A percentile compares a stretch with the other conserved stretches of the same genome.
Evolutionary conservation across 2,888 invertebrate genomes (phyloP).

Genomic region (Cataglyphis livida): DNA sequence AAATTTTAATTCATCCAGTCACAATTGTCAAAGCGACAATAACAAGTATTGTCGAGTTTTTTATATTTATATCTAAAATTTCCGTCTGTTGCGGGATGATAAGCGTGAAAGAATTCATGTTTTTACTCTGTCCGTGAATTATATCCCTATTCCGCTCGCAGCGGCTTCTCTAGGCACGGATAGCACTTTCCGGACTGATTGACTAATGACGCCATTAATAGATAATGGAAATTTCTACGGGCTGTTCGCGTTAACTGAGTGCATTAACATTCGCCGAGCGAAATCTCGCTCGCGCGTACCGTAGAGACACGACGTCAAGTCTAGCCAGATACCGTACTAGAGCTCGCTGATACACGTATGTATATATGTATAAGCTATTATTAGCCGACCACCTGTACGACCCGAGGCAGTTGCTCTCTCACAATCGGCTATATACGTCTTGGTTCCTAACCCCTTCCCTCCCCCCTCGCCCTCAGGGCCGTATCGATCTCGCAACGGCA

Average conservation of each 20-base stretch:
- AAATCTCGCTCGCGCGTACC: constrained; percentile 29
- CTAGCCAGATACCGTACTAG: constrained; percentile 47
- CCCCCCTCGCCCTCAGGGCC: constrained; percentile 49
- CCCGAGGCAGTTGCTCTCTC: constrained; percentile 72
- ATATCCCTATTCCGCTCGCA: neutral
- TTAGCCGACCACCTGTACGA: constrained; percentile 77
- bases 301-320: constrained; percentile 16
- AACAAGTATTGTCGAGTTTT: neutral
- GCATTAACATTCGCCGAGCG: constrained; percentile 44
- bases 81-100: neutral
- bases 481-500: constrained; percentile 60
- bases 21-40: neutral
- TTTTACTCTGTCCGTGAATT: neutral
- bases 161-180: neutral
- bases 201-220: constrained; percentile 32
- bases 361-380: constrained; percentile 66
- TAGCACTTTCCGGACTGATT: constrained; percentile 25
- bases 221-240: constrained; percentile 35
- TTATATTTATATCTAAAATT: neutral
- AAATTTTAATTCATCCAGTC: neutral
- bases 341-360: constrained; percentile 50
- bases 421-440: constrained; percentile 67
- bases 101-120: neutral
- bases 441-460: neutral
- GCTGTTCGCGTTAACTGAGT: constrained; percentile 21